phyloP scores from a whole-genome alignment of 2,797 vertebrate genomes.

The Molossus alvarezi region DNA sequence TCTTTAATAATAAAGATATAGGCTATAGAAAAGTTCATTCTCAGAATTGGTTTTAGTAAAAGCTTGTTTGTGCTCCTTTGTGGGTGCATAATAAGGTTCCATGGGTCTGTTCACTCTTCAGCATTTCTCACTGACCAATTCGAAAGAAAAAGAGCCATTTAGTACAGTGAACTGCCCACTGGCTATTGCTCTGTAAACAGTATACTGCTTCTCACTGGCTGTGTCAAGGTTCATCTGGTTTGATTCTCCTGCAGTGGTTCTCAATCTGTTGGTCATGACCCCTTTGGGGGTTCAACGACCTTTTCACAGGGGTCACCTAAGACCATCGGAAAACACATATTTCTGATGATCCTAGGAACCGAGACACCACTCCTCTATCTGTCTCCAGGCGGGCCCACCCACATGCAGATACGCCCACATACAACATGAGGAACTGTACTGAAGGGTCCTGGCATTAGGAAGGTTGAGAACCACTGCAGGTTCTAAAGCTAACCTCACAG shows the following conservation, averaged over 20 bases:
- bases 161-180: slow-evolving; percentile 98
- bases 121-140: slow-evolving; percentile 99
- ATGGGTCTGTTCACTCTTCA: slow-evolving; percentile 99
- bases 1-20: slow-evolving; percentile 88
- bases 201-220: slow-evolving; percentile 99
- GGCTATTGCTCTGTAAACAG: slow-evolving; percentile 98
- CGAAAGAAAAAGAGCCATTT: slow-evolving; percentile 99
- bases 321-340: too few relatives aligned
- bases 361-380: too few relatives aligned
- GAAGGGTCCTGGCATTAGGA: too few relatives aligned
- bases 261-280: too few relatives aligned
- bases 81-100: slow-evolving; percentile 99
- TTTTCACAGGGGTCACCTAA: too few relatives aligned
- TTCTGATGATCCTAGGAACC: too few relatives aligned
- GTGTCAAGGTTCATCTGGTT: slow-evolving; percentile 97
- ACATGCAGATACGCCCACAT: too few relatives aligned
- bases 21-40: slow-evolving; percentile 89
- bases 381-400: too few relatives aligned
- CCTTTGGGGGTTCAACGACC: too few relatives aligned
- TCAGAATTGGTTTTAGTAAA: slow-evolving; percentile 78
- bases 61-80: slow-evolving; percentile 98
- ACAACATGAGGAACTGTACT: too few relatives aligned
- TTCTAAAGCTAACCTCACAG: slow-evolving; percentile 97
- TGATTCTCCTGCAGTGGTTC: slow-evolving; percentile 90
- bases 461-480: slow-evolving; percentile 81